Evolutionary conservation across 2,888 invertebrate species (phyloP).

Genomic region (Salticus scenicus): DNA sequence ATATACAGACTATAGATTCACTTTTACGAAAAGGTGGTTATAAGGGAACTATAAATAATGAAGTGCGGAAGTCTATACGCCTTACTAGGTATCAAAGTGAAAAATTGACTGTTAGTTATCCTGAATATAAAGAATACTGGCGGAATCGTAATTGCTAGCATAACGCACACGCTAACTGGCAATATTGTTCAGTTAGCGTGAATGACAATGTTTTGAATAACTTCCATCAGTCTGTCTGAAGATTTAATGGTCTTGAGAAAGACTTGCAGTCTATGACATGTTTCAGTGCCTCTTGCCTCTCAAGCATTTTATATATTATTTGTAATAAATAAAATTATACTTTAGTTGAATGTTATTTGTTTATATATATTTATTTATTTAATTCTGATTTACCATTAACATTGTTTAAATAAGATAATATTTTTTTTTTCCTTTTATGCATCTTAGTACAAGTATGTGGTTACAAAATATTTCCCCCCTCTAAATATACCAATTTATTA

Average conservation of each 20-base stretch:
- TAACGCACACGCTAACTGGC: constrained; percentile 48
- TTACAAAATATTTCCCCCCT: too few species aligned
- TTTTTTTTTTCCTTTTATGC: too few species aligned
- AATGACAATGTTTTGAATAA: constrained; percentile 21
- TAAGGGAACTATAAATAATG: constrained; percentile 87
- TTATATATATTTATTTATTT: too few species aligned
- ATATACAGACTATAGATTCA: constrained; percentile 98
- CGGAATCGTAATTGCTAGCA: constrained; percentile 55
- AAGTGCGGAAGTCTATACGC: constrained; percentile 90
- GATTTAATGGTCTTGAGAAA: not conserved
- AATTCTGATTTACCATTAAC: too few species aligned
- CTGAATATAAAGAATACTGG: constrained; percentile 80
- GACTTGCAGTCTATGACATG: not conserved
- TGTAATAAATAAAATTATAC: too few species aligned
- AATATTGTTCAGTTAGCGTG: constrained; percentile 27
- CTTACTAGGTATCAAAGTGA: constrained; percentile 97
- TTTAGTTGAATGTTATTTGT: too few species aligned
- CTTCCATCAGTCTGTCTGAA: constrained; percentile 14
- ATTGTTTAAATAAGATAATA: too few species aligned
- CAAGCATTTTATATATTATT: not conserved
- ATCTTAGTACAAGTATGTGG: too few species aligned
- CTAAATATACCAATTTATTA: too few species aligned
- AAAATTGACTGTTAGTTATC: constrained; percentile 91
- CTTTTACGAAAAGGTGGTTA: constrained; percentile 97
- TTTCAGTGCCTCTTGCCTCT: constrained; percentile 17